These are phyloP conservation scores for Pangasius krempfi DNA, from an alignment of 2,797 vertebrate species.

Conservation along the genomic window DNA sequence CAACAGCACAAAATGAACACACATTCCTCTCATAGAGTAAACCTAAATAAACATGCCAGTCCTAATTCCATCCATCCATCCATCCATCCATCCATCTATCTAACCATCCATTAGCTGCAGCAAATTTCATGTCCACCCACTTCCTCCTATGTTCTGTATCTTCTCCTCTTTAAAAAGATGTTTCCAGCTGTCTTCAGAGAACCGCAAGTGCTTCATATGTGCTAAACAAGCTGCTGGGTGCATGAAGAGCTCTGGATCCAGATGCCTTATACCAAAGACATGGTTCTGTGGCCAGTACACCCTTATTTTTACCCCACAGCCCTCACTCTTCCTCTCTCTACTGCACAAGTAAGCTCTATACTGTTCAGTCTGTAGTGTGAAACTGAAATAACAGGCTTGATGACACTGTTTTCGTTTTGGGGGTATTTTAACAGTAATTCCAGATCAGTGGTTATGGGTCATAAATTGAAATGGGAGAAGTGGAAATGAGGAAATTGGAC, in stretches of 20 bases:
- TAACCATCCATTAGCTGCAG: conserved; percentile 30
- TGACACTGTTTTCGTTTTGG: conserved; percentile 33
- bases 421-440: conserved; percentile 37
- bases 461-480: conserved; percentile 45
- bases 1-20: background rate
- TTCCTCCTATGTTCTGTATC: conserved; percentile 69
- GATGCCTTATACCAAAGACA: conserved; percentile 80
- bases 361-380: conserved; percentile 22
- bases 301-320: conserved; percentile 80
- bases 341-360: conserved; percentile 75
- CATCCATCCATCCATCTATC: conserved; percentile 24
- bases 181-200: conserved; percentile 52
- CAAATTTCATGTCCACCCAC: background rate
- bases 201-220: conserved; percentile 75
- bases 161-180: conserved; percentile 5
- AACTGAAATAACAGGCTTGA: conserved; percentile 27
- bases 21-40: conserved; percentile 32
- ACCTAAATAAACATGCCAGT: conserved; percentile 63
- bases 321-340: conserved; percentile 73
- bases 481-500: conserved; percentile 38
- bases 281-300: conserved; percentile 69
- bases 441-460: conserved; percentile 34
- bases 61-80: conserved; percentile 38
- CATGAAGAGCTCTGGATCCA: conserved; percentile 75
- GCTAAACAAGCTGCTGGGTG: conserved; percentile 73